phyloP scores from a whole-genome alignment of 2,797 vertebrate genomes.

The Phaenicophaeus curvirostris region DNA sequence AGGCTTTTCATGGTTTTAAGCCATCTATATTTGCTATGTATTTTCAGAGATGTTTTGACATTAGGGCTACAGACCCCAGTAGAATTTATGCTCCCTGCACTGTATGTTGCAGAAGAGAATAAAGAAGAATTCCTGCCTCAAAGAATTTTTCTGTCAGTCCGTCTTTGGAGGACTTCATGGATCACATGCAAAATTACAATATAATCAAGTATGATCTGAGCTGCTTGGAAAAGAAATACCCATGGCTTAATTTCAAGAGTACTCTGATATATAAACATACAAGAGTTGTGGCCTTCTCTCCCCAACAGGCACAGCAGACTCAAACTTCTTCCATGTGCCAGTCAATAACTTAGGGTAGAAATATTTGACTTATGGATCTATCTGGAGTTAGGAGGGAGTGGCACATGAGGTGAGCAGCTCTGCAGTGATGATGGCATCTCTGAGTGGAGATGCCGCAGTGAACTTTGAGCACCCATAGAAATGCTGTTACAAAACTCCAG shows the following conservation, averaged over 20 bases:
- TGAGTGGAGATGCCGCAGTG: too few species aligned
- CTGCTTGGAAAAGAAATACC: not conserved
- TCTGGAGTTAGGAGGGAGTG: not conserved
- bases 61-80: not conserved
- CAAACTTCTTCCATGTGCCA: accelerated
- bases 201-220: not conserved
- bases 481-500: too few species aligned
- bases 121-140: not conserved
- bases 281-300: not conserved
- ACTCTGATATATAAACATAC: not conserved
- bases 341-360: not conserved
- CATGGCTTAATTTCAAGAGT: not conserved
- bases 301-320: accelerated
- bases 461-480: too few species aligned
- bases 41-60: not conserved
- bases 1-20: not conserved
- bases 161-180: not conserved
- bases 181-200: not conserved
- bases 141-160: not conserved
- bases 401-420: not conserved
- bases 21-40: not conserved
- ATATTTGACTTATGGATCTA: not conserved
- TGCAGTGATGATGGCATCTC: too few species aligned
- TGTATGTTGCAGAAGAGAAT: not conserved
- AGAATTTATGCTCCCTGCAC: not conserved